These are phyloP conservation scores for Mesorhabditis belari DNA, from an alignment of 2,888 invertebrate genomes.

Conservation along the genomic window DNA sequence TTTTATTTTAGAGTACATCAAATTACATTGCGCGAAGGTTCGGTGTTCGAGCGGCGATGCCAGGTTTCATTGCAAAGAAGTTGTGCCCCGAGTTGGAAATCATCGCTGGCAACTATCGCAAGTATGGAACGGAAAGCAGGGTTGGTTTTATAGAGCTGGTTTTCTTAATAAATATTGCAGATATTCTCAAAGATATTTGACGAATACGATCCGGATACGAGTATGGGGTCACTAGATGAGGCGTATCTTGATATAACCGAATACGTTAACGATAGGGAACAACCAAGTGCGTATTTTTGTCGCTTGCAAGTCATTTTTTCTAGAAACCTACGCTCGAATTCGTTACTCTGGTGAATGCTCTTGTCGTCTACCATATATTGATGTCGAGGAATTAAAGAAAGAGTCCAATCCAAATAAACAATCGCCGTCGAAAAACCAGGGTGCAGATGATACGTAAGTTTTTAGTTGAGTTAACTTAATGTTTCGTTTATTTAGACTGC, in stretches of 20 bases:
- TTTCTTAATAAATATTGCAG: constrained; percentile 2
- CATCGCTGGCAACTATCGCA: constrained; percentile 58
- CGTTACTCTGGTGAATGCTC: constrained; percentile 38
- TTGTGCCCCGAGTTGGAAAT: constrained; percentile 61
- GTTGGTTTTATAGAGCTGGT: constrained; percentile 34
- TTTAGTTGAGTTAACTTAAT: too few relatives aligned
- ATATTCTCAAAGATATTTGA: constrained; percentile 54
- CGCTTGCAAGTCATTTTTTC: neutral
- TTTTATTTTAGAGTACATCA: constrained; percentile 59
- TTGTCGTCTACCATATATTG: constrained; percentile 33
- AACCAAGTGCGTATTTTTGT: constrained; percentile 7
- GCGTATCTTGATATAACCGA: constrained; percentile 60
- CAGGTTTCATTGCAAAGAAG: constrained; percentile 62
- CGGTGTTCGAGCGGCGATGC: constrained; percentile 64
- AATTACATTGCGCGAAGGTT: constrained; percentile 62
- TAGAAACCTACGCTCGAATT: constrained; percentile 18
- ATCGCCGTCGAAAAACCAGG: too few relatives aligned
- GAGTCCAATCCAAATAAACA: neutral
- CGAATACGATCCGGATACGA: constrained; percentile 60
- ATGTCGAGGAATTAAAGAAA: neutral
- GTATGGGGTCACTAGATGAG: constrained; percentile 61
- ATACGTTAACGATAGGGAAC: constrained; percentile 9
- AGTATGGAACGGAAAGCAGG: constrained; percentile 57
- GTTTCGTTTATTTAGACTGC: too few relatives aligned
- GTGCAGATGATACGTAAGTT: too few relatives aligned